Evolutionary conservation across 2,113 vertebrate species (phyloP).

Genomic region (Stegostoma tigrinum): DNA sequence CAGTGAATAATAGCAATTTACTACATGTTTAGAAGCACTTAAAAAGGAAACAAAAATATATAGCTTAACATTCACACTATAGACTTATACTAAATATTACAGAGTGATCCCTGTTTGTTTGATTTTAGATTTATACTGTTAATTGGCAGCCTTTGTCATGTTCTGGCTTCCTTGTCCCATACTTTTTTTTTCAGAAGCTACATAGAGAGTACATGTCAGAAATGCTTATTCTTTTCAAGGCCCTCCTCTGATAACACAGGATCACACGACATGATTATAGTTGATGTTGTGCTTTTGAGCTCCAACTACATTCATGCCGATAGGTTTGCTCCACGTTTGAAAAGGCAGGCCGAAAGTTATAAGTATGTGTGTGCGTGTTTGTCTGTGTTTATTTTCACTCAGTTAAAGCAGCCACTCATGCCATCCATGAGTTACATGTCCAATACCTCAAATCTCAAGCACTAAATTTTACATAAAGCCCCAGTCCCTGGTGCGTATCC

Average conservation of each 20-base stretch:
- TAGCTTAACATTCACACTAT: neutral
- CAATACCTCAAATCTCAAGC: neutral
- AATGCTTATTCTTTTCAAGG: neutral
- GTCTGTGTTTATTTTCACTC: neutral
- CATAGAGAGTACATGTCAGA: neutral
- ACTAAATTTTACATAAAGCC: neutral
- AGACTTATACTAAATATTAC: neutral
- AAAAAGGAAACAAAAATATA: neutral
- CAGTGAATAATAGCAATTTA: neutral
- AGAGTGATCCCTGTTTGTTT: neutral
- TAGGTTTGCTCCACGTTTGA: neutral
- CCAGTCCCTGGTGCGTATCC: neutral
- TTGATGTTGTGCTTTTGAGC: neutral
- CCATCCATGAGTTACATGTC: neutral
- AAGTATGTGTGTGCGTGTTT: no score
- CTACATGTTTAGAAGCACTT: neutral
- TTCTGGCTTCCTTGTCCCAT: neutral
- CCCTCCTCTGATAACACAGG: neutral
- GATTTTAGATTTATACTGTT: neutral
- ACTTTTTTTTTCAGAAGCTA: neutral
- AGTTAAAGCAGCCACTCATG: constrained; percentile 1
- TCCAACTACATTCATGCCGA: neutral
- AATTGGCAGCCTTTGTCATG: neutral
- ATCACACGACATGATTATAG: neutral
- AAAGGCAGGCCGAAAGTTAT: neutral